phyloP scores from a whole-genome alignment of 2,888 invertebrate genomes.

The Dryocosmus kuriphilus region DNA sequence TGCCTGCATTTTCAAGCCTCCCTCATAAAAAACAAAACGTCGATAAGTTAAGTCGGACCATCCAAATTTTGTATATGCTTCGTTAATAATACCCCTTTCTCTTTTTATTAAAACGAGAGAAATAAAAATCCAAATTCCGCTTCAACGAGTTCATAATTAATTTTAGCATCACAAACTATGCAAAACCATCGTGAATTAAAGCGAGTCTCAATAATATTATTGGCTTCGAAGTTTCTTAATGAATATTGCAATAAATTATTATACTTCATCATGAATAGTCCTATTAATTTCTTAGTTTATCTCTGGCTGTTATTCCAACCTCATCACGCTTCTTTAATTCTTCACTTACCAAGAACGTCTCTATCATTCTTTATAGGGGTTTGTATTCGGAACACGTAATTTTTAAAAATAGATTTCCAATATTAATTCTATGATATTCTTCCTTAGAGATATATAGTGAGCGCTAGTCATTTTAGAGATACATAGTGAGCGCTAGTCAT shows the following conservation, averaged over 20 bases:
- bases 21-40: constrained; percentile 21
- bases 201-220: not conserved
- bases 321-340: constrained; percentile 32
- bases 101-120: not conserved
- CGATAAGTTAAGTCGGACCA: constrained; percentile 15
- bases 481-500: not conserved
- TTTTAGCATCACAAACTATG: not conserved
- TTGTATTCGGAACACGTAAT: constrained; percentile 7
- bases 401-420: constrained; percentile 25
- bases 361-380: constrained; percentile 19
- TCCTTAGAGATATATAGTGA: not conserved
- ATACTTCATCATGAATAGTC: constrained; percentile 18
- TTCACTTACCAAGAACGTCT: constrained; percentile 29
- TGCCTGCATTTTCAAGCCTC: constrained; percentile 7
- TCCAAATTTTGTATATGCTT: not conserved
- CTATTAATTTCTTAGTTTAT: constrained; percentile 18
- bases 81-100: not conserved
- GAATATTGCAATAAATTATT: constrained; percentile 19
- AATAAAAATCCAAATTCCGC: not conserved
- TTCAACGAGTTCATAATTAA: not conserved
- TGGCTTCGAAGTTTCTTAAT: not conserved
- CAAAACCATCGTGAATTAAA: not conserved
- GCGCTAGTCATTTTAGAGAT: not conserved
- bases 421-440: constrained; percentile 10
- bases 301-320: constrained; percentile 33